Evolutionary conservation across 1,140 invertebrate species (phyloP).

Genomic region (Apis dorsata): DNA sequence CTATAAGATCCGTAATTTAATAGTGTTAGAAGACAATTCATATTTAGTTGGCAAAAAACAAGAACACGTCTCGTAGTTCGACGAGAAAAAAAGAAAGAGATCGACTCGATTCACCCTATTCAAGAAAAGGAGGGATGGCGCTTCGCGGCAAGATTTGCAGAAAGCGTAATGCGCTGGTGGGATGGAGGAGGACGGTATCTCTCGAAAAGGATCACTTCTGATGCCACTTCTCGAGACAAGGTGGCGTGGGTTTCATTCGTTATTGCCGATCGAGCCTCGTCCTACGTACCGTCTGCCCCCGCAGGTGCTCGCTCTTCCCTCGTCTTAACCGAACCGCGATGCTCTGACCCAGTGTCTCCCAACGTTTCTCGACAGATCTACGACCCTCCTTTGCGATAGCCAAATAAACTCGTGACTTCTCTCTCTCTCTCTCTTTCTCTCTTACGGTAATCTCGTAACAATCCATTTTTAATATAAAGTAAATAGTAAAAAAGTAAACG

Average conservation of each 20-base stretch:
- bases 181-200: constrained; percentile 42
- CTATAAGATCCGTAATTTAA: no score
- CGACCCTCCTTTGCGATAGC: no score
- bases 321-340: background rate
- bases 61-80: no score
- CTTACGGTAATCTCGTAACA: no score
- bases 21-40: no score
- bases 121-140: constrained; percentile 31
- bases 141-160: background rate
- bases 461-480: no score
- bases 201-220: constrained; percentile 62
- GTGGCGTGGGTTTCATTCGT: constrained; percentile 62
- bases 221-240: constrained; percentile 5
- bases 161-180: constrained; percentile 21
- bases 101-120: background rate
- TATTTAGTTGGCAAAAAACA: no score
- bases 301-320: constrained; percentile 22
- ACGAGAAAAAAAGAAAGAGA: no score
- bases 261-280: constrained; percentile 57
- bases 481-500: no score
- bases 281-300: constrained; percentile 63
- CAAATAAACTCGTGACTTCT: no score
- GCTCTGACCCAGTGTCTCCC: background rate
- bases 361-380: background rate
- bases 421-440: no score